Base-by-base conservation (phyloP, 92 coral and sea anemone species). In the Ricordea florida region DNA sequence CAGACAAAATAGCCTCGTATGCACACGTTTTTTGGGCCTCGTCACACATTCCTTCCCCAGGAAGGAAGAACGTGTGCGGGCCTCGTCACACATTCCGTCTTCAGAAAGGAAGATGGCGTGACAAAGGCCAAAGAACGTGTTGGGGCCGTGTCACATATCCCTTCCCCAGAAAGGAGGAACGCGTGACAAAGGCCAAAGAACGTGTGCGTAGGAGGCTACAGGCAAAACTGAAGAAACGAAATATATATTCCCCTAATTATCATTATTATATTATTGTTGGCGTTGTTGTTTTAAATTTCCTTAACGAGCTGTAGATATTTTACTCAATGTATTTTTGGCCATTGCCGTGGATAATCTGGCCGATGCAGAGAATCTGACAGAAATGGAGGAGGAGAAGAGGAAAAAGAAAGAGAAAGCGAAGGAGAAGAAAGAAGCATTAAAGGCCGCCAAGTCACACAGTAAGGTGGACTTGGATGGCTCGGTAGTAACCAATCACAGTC, bases 291-390 rank as follows among this genome's bases (percentile, higher is more conserved):
- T 10, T 10, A 3, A 28, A 23, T 1, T 56, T 57, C 91, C 90
- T 89, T 91, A 55, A 90, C 90, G 9, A 15, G 25, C 13, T 1
- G 10, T 0, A 94, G 98, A 94, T 81, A 94, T 94, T 72, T 79
- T 94, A 65, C 78, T 94, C 15, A 94, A 94, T 57, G 98, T 94
- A 4, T 94, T 94, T 84, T 92, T 94, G 92, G 98, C 98, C 89
- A 94, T 94, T 47, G 98, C 98, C 11, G 98, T 94, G 3, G 98
- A 94, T 66, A 94, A 94, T 49, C 70, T 94, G 74, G 98, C 98
- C 3, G 98, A 94, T 51, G 98, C 98, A 0, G 98, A 94, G 47
- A 92, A 93, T 69, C 82, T 94, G 11, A 94, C 98, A 27, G 92
- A 93, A 63, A 85, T 94, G 89, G 98, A 94, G 37, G 89, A 94